Conservation (phyloP, 35 echinoderm and acorn worm genomes). For the Apostichopus parvimensis region DNA sequence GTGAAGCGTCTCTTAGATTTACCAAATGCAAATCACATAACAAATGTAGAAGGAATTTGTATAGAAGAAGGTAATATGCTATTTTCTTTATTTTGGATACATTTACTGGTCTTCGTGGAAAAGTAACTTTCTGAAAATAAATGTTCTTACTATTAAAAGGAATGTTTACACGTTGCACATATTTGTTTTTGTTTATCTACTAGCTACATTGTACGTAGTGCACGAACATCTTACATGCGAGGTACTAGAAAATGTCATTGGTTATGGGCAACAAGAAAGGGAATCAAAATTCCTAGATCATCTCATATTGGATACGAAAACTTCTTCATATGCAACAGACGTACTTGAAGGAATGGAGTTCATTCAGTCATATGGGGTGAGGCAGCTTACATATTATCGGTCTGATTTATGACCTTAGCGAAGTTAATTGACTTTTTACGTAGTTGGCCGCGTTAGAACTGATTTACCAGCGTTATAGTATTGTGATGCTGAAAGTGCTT, state of each 20-base stretch:
- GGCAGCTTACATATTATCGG: neutral
- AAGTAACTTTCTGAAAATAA: neutral
- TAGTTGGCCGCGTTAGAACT: no score
- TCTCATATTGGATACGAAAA: neutral
- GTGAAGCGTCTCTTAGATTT: neutral
- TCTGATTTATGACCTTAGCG: neutral
- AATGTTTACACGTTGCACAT: neutral
- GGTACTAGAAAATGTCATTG: neutral
- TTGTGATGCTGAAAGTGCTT: no score
- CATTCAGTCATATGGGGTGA: neutral
- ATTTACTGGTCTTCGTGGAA: neutral
- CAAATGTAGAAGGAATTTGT: neutral
- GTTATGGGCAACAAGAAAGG: neutral
- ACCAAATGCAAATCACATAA: neutral
- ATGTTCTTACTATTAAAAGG: neutral
- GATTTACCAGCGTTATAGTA: no score
- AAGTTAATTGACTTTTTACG: no score
- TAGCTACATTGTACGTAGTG: neutral
- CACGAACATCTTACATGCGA: neutral
- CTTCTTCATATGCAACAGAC: neutral
- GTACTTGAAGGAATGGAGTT: neutral
- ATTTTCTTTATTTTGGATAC: no score
- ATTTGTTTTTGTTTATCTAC: neutral
- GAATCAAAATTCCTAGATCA: neutral
- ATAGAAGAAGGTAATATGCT: neutral